Conservation (phyloP, 2,797 vertebrate species). For the Xerus rutilus region DNA sequence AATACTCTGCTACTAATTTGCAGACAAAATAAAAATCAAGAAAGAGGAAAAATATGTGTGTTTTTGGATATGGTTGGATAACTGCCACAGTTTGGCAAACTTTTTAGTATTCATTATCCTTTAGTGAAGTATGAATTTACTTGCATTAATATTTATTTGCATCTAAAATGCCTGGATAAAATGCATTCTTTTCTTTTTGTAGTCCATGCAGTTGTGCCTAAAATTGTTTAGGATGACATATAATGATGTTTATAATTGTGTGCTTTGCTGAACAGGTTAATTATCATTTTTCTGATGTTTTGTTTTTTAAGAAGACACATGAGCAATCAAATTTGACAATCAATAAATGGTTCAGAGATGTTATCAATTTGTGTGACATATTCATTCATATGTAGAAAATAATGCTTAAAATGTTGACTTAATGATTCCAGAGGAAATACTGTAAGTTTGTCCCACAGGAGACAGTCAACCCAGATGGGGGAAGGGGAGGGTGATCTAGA, state of each 20-base stretch:
- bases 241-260: background rate
- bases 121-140: constrained; percentile 44
- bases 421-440: background rate
- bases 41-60: constrained; percentile 17
- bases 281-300: constrained; percentile 22
- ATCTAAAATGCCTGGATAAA: constrained; percentile 46
- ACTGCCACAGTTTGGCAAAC: constrained; percentile 19
- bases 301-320: constrained; percentile 11
- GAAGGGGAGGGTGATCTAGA: background rate
- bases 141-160: constrained; percentile 47
- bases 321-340: constrained; percentile 1
- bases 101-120: constrained; percentile 37
- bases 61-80: constrained; percentile 54
- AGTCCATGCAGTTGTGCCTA: background rate
- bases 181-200: constrained; percentile 9
- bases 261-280: constrained; percentile 5
- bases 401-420: background rate
- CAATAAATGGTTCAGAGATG: constrained; percentile 9
- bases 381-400: constrained; percentile 30
- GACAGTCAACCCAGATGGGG: background rate
- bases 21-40: constrained; percentile 66
- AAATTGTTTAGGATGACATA: background rate
- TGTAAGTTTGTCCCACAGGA: background rate
- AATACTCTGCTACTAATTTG: background rate
- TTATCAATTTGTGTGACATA: background rate